Conservation (phyloP, 2,113 vertebrate species). For the Aspiorhynchus laticeps region DNA sequence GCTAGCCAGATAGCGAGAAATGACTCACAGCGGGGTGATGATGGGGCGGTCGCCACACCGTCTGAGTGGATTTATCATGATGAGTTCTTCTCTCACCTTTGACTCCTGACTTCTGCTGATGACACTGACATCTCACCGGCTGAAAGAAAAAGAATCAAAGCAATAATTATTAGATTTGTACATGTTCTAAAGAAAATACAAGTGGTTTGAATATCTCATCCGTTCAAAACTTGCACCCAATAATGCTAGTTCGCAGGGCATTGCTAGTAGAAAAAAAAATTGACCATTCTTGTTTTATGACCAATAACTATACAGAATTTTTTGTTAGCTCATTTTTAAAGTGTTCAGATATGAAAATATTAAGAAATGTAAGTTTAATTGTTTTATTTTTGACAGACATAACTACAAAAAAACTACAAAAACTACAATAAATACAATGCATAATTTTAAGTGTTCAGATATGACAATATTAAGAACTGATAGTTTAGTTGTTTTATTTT, state of each 20-base stretch:
- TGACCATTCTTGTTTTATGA: not conserved
- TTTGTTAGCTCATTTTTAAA: not conserved
- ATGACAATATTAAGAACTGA: no score
- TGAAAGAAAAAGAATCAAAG: not conserved
- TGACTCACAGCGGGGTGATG: slow-evolving; percentile 66
- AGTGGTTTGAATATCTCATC: not conserved
- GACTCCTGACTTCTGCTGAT: slow-evolving; percentile 67
- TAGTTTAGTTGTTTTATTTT: no score
- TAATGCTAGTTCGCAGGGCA: not conserved
- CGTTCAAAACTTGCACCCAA: not conserved
- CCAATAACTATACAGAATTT: not conserved
- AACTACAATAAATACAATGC: no score
- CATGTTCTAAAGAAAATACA: not conserved
- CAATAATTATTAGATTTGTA: not conserved
- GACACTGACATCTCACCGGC: slow-evolving; percentile 65
- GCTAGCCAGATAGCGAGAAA: slow-evolving; percentile 20
- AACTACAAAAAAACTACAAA: not conserved
- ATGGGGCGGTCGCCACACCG: slow-evolving; percentile 64
- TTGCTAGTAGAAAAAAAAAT: not conserved
- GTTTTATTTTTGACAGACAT: not conserved
- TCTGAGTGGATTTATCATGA: slow-evolving; percentile 76
- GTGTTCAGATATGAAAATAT: not conserved
- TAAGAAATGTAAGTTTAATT: not conserved
- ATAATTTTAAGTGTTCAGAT: not conserved
- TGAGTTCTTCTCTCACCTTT: slow-evolving; percentile 60